Conservation (phyloP, 1,140 invertebrate genomes). For the Pissodes strobi region DNA sequence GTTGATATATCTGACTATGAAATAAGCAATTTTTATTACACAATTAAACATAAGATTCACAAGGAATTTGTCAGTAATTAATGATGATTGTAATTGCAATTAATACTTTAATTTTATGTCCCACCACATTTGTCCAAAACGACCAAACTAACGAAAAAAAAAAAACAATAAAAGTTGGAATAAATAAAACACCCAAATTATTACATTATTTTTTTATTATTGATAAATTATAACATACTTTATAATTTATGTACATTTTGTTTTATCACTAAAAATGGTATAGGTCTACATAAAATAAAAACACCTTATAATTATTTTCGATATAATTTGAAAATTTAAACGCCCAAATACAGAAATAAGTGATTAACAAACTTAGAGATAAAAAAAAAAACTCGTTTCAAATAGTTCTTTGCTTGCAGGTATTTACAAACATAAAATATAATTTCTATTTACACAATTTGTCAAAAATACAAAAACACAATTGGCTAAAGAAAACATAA, state of each 20-base stretch:
- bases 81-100: no score
- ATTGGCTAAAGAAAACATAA: slow-evolving; percentile 19
- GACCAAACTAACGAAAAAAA: no score
- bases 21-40: no score
- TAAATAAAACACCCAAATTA: not conserved
- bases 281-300: slow-evolving; percentile 33
- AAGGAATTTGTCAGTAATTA: no score
- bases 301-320: slow-evolving; percentile 28
- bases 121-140: no score
- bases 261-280: slow-evolving; percentile 33
- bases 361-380: slow-evolving; percentile 2
- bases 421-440: slow-evolving; percentile 35
- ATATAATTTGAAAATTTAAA: slow-evolving; percentile 29
- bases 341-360: slow-evolving; percentile 17
- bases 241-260: slow-evolving; percentile 32
- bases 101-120: no score
- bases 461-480: slow-evolving; percentile 3
- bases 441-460: slow-evolving; percentile 18
- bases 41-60: no score
- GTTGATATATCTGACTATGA: no score
- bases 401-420: slow-evolving; percentile 12
- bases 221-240: slow-evolving; percentile 34
- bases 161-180: no score
- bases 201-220: slow-evolving; percentile 22
- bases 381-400: not conserved